Percentiles rank a stretch among this genome's conserved stretches.
These are phyloP conservation scores for Bolborhynchus lineola DNA, from an alignment of 2,113 vertebrate genomes.

Conservation along the genomic window DNA sequence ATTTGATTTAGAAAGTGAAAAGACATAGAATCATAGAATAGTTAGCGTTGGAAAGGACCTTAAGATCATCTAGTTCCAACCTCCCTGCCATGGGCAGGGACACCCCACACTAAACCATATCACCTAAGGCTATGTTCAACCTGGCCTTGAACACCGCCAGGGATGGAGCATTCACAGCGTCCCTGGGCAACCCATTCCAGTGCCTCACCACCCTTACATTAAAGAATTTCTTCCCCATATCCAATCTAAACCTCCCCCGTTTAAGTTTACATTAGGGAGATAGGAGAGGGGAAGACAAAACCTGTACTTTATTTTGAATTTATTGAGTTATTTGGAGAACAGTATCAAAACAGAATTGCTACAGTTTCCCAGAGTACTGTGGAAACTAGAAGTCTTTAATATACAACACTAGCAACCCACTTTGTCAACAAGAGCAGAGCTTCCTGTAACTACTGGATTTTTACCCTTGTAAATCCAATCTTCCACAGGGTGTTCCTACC, in stretches of 20 bases:
- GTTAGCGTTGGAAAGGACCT: too few relatives aligned
- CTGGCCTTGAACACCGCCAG: too few relatives aligned
- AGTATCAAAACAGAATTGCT: not conserved
- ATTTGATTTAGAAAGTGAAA: not conserved
- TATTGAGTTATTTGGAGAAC: not conserved
- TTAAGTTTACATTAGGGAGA: too few relatives aligned
- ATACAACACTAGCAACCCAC: not conserved
- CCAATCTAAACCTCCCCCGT: too few relatives aligned
- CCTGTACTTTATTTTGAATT: not conserved
- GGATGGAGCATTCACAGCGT: too few relatives aligned
- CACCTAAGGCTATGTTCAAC: too few relatives aligned
- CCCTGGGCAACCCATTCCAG: too few relatives aligned
- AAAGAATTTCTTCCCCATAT: too few relatives aligned
- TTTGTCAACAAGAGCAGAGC: not conserved
- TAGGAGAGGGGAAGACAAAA: not conserved
- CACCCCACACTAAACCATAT: too few relatives aligned
- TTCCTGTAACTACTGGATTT: not conserved
- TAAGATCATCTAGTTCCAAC: too few relatives aligned
- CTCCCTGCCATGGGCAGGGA: too few relatives aligned
- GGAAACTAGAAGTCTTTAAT: not conserved
- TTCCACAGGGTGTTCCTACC: not conserved
- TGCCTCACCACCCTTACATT: too few relatives aligned
- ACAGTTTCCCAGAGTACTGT: not conserved
- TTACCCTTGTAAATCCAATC: not conserved
- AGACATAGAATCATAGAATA: not conserved